Conservation (phyloP, 2,113 vertebrate species). For the Anguilla japonica region DNA sequence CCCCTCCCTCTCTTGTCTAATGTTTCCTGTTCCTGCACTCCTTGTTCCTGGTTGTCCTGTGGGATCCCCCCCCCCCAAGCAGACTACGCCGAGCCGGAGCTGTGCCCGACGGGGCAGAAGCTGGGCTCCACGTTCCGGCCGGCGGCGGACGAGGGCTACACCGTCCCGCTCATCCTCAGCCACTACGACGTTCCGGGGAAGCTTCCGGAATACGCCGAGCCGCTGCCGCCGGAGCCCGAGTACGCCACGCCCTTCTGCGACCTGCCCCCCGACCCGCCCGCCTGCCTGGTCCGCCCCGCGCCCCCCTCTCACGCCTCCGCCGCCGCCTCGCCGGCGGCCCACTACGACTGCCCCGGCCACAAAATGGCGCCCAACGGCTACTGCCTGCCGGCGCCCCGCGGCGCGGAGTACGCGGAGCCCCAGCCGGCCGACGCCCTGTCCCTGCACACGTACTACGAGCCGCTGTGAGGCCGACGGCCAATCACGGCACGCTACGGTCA, state of each 20-base stretch:
- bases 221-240: conserved; percentile 75
- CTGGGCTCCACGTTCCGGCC: conserved; percentile 79
- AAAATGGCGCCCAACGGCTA: conserved; percentile 60
- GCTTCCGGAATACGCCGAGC: conserved; percentile 76
- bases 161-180: conserved; percentile 69
- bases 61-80: conserved; percentile 7
- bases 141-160: conserved; percentile 68
- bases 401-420: conserved; percentile 53
- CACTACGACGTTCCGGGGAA: conserved; percentile 75
- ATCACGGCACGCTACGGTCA: not conserved
- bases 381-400: conserved; percentile 54
- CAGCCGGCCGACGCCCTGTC: conserved; percentile 44
- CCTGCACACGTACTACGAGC: conserved; percentile 64
- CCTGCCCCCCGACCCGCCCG: conserved; percentile 43
- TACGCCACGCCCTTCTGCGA: conserved; percentile 81
- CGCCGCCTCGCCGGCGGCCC: conserved; percentile 21
- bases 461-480: conserved; percentile 51
- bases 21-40: not conserved
- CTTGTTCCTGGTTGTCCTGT: not conserved
- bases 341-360: conserved; percentile 71
- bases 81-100: conserved; percentile 79
- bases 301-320: not conserved
- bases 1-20: not conserved
- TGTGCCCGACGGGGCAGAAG: conserved; percentile 58
- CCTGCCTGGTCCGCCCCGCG: not conserved